Base-by-base conservation (phyloP, 1,140 invertebrate genomes). In the Centruroides sculpturatus region DNA sequence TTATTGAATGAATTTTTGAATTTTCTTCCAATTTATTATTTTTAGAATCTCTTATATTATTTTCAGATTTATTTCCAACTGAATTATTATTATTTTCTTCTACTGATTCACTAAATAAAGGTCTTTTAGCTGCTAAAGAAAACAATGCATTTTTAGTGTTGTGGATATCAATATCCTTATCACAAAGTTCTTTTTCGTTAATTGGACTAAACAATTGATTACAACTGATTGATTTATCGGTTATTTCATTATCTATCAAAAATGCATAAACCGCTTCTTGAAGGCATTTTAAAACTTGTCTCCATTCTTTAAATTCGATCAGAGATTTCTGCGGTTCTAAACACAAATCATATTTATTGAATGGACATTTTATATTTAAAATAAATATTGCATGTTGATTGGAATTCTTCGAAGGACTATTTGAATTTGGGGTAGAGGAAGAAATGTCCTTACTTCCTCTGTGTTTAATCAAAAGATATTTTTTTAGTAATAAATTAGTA, bases 281-380 rank as follows among this genome's bases (percentile, higher is more conserved):
- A 47, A 83, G 64, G 53, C 78, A 73, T 56, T 71, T 70, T 11
- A 73, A 70, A n/a, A 84, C 67, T 55, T 71, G 61, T 47, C 76
- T 71, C 77, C 79, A 82, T 59, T 82, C 74, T 70, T 76, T 78
- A 68, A 85, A 85, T 71, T 82, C 80, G n/a, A 83, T 71, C 35
- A 76, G 62, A 55, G 74, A 76, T 69, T 81, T 78, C 23, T 72
- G 73, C 35, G 76, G 72, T 60, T 78, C 76, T 64, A 76, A 72
- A 50, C 70, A 74, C 3, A 82, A 73, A 65, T 83, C 80, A 71
- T 82, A 80, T 64, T 77, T 77, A 61, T 68, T 72, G 56, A 75
- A 69, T 10, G 81, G 78, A 66, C 82, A 83, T 60, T 71, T 72
- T 59, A 85, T 75, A 69, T 82, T 80, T 34, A 84, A 58, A 56